Evolutionary conservation across 1,140 invertebrate genomes (phyloP), one percentile per base, ranked within the genome.

Genomic region (Eriosoma lanigerum): DNA sequence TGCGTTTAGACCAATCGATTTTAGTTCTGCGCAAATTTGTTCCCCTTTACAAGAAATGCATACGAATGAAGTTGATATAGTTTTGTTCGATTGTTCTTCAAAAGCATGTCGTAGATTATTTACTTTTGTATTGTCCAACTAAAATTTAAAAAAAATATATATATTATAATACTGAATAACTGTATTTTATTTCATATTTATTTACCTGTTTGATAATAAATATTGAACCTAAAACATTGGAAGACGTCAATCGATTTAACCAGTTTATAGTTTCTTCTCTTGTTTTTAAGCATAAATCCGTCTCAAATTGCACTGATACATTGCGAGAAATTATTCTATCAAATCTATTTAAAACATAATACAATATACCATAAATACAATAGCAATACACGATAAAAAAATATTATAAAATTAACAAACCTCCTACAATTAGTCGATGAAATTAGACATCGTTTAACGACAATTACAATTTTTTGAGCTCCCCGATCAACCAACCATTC

Each of bases 401-500:
- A n/a, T n/a, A n/a, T 5, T 1, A 21, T 21, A 26, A 48, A 44
- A 24, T 4, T 44, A 66, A 38, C 46, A 17, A 29, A 78, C 75
- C 75, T 46, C 1, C 75, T 62, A 13, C 75, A 78, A 5, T 19
- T 17, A 6, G 9, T 19, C 9, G 75, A n/a, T 17, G 75, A 48
- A n/a, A 62, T 60, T 60, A 62, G 17, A 48, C 26, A 78, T 32
- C 50, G 58, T 44, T 64, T 75, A 13, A 81, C 21, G 2, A 58
- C 17, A 1, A 83, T 10, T 50, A 75, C 66, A 6, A 83, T 38
- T 38, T 81, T 80, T 50, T 78, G 73, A 17, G 82, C 82, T 24
- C 82, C 82, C 29, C 82, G 54, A 17, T 54, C 29, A 0, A 82
- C 73, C 32, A 83, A 66, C 82, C 82, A 83, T 75, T 83, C 82